Evolutionary conservation across 2,113 vertebrate genomes (phyloP), one percentile per base, ranked within the genome.

Genomic region (Rhinogobius similis): DNA sequence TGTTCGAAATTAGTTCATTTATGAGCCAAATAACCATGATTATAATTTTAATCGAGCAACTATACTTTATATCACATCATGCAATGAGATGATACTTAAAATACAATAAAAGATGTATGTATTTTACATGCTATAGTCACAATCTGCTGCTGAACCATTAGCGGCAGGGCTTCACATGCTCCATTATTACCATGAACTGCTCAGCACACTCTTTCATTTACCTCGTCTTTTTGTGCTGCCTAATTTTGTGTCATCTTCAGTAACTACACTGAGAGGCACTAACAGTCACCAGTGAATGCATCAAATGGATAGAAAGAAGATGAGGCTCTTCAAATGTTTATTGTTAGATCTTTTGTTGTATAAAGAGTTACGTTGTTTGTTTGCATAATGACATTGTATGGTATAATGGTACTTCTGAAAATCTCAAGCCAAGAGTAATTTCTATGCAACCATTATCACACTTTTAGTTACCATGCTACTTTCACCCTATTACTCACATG

Each of bases 111-210:
- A 48, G 44, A n/a, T 48, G 2, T n/a, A 7, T 20, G 18, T 1
- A 1, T 48, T 48, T 20, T 48, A 24, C 50, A 53, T 27, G 78
- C 69, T 73, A 74, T 10, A 46, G 81, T 68, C 64, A 79, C 38
- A 41, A 12, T 79, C 69, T 82, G 66, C 77, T 86, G 73, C 65
- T 76, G 76, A 76, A 75, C 65, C 72, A 70, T 78, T 84, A 77
- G 76, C 73, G 67, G 55, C 72, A 44, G 70, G 63, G 72, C 75
- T 55, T n/a, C 55, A 69, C 70, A 52, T n/a, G 68, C 70, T 80
- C 67, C 73, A 81, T 81, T 84, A 81, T 81, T 84, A 85, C 39
- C 10, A 43, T 64, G 10, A 61, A 48, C 67, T 27, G 48, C 67
- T 68, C 69, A 75, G 41, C 70, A 39, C 43, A 55, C 52, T 66